A percentile compares a stretch with the other conserved stretches of the same genome.
Conservation (phyloP, 2,888 invertebrate species). For the Drosophila differens region DNA sequence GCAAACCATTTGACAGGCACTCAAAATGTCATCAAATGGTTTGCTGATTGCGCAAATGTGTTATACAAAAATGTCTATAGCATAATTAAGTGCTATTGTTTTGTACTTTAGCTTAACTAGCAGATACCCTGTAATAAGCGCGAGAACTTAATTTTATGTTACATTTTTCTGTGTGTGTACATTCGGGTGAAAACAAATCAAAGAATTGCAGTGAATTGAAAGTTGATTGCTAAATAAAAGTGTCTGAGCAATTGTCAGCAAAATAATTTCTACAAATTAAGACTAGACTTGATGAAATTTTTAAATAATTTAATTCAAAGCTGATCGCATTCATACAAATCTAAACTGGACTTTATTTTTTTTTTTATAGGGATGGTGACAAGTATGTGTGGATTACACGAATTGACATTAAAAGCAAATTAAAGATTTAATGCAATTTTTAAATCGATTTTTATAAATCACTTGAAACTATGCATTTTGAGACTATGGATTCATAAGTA, state of each 20-base stretch:
- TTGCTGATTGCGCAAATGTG: conserved; percentile 54
- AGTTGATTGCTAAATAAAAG: neutral
- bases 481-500: neutral
- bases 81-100: conserved; percentile 56
- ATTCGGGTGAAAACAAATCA: neutral
- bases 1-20: conserved; percentile 56
- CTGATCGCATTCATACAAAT: neutral
- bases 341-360: fast-evolving
- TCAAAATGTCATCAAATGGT: conserved; percentile 73
- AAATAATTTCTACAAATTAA: neutral
- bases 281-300: neutral
- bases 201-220: neutral
- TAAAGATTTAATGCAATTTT: neutral
- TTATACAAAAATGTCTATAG: conserved; percentile 35
- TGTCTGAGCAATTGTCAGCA: neutral
- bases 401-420: too few species aligned
- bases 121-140: conserved; percentile 16
- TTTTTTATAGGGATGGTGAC: neutral
- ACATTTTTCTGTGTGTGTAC: neutral
- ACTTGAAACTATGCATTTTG: neutral
- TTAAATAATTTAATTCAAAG: neutral
- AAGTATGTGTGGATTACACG: neutral
- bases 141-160: neutral
- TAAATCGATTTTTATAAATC: neutral
- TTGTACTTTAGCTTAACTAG: neutral